phyloP scores from a whole-genome alignment of 2,113 vertebrate genomes.

The Conger conger region DNA sequence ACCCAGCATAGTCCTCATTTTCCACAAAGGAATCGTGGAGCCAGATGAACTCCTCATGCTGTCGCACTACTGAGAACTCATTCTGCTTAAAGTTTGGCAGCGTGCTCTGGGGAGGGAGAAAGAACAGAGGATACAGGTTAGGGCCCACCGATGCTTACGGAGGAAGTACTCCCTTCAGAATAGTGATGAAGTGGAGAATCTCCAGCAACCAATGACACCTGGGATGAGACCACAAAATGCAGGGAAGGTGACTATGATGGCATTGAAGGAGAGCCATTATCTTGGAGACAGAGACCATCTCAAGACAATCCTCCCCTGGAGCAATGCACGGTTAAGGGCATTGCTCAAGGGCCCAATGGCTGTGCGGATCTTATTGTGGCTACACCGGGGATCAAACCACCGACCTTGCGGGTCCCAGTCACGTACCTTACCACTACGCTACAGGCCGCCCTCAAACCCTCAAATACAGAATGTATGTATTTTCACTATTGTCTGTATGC shows the following conservation, averaged over 20 bases:
- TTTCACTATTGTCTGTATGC: too few relatives aligned
- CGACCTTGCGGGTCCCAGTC: too few relatives aligned
- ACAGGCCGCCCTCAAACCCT: not conserved
- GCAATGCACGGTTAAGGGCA: too few relatives aligned
- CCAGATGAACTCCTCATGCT: conserved; percentile 99
- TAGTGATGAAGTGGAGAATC: not conserved
- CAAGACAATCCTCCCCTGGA: too few relatives aligned
- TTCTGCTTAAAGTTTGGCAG: conserved; percentile 98
- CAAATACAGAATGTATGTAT: not conserved
- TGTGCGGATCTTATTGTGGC: too few relatives aligned
- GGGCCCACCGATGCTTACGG: not conserved
- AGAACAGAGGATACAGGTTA: not conserved
- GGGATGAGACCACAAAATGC: not conserved
- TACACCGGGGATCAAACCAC: too few relatives aligned
- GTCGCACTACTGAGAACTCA: conserved; percentile 96
- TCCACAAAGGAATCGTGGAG: conserved; percentile 98
- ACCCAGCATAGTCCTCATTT: conserved; percentile 97
- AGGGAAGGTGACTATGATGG: not conserved
- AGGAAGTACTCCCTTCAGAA: not conserved
- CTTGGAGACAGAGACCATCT: not conserved
- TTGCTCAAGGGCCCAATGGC: too few relatives aligned
- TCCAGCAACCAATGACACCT: not conserved
- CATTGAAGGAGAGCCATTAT: not conserved
- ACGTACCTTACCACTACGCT: too few relatives aligned
- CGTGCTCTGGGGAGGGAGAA: conserved; percentile 78